Evolutionary conservation across 2,888 invertebrate species (phyloP).

Genomic region (Cistogaster globosa): DNA sequence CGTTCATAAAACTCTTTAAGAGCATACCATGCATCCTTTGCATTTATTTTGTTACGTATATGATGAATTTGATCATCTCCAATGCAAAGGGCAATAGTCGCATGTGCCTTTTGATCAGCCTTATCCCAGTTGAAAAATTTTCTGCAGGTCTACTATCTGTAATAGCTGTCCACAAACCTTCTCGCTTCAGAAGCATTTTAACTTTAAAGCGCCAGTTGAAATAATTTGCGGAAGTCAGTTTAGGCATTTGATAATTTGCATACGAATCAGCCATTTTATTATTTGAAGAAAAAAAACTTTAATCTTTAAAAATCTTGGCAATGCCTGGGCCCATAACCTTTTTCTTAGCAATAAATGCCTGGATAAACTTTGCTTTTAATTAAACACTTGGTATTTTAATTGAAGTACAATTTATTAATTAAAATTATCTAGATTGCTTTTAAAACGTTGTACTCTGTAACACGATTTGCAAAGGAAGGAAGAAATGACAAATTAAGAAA

Average conservation of each 20-base stretch:
- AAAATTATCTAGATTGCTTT: too few relatives aligned
- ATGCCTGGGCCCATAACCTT: slow-evolving; percentile 5
- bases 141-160: background rate
- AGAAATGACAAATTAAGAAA: too few relatives aligned
- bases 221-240: slow-evolving; percentile 33
- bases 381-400: too few relatives aligned
- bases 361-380: too few relatives aligned
- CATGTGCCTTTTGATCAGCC: slow-evolving; percentile 45
- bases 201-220: slow-evolving; percentile 23
- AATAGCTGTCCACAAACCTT: slow-evolving; percentile 6
- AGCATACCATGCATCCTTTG: slow-evolving; percentile 49
- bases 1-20: slow-evolving; percentile 57
- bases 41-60: slow-evolving; percentile 27
- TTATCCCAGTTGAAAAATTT: slow-evolving; percentile 13
- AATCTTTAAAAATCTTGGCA: background rate
- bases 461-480: too few relatives aligned
- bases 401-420: too few relatives aligned
- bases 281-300: background rate
- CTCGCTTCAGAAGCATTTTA: slow-evolving; percentile 10
- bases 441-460: too few relatives aligned
- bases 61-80: slow-evolving; percentile 59
- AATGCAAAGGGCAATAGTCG: slow-evolving; percentile 51
- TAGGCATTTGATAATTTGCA: slow-evolving; percentile 10
- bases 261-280: background rate
- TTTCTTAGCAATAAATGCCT: background rate